These are phyloP conservation scores for Conops quadrifasciatus DNA, from an alignment of 2,888 invertebrate species.

Conservation along the genomic window DNA sequence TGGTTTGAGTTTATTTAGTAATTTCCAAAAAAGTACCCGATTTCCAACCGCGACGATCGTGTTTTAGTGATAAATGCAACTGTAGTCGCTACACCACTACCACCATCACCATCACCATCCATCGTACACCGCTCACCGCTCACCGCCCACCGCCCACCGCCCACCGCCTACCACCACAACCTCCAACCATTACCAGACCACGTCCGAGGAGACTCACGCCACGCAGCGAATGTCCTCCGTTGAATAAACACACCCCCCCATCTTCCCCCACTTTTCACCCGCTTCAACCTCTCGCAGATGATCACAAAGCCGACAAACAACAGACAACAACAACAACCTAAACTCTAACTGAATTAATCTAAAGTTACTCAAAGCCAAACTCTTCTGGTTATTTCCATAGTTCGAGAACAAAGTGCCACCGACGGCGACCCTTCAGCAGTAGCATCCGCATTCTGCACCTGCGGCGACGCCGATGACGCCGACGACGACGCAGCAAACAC, in stretches of 20 bases:
- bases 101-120: constrained; percentile 1
- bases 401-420: constrained; percentile 35
- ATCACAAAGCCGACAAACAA: neutral
- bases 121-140: neutral
- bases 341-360: constrained; percentile 11
- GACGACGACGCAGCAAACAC: constrained; percentile 25
- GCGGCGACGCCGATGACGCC: constrained; percentile 13
- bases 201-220: neutral
- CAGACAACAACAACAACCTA: neutral
- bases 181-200: neutral
- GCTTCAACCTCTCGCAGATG: neutral
- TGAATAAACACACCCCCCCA: too few relatives aligned
- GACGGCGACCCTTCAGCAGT: constrained; percentile 19
- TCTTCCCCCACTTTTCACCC: too few relatives aligned
- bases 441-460: constrained; percentile 22
- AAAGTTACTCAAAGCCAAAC: constrained; percentile 40
- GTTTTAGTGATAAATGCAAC: too few relatives aligned
- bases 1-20: too few relatives aligned
- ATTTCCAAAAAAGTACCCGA: too few relatives aligned
- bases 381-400: constrained; percentile 43
- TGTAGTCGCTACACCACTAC: neutral
- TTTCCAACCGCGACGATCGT: too few relatives aligned
- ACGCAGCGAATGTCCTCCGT: neutral
- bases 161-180: neutral
- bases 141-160: neutral